Percentiles rank a stretch among this genome's conserved stretches.
These are phyloP conservation scores for Gibbula magus DNA, from an alignment of 2,888 invertebrate genomes.

Conservation along the genomic window DNA sequence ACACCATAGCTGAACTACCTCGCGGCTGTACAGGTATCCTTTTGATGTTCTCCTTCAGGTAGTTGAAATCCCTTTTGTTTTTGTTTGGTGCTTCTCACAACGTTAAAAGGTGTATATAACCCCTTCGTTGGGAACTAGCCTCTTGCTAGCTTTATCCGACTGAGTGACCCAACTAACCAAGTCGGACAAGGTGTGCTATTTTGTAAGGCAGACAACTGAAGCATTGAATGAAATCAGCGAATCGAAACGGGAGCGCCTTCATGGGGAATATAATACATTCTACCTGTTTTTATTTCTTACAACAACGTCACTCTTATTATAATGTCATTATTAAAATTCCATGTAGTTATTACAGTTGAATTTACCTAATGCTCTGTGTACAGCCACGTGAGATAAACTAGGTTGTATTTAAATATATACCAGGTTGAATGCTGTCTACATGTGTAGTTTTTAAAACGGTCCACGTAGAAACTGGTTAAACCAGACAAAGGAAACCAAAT, in stretches of 20 bases:
- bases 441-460: no score
- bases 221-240: not conserved
- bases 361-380: no score
- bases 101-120: not conserved
- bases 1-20: no score
- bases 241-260: slow-evolving; percentile 1
- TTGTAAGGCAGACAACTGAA: not conserved
- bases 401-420: no score
- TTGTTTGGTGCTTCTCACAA: not conserved
- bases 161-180: slow-evolving; percentile 1
- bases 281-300: not conserved
- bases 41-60: not conserved
- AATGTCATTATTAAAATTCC: not conserved
- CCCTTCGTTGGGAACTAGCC: not conserved
- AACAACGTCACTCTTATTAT: not conserved
- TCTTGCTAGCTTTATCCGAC: slow-evolving; percentile 8
- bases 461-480: no score
- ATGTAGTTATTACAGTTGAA: no score
- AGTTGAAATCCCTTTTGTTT: not conserved
- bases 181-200: slow-evolving; percentile 1
- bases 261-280: no score
- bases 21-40: no score
- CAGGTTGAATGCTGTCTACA: no score
- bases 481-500: no score
- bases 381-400: no score